A percentile compares a stretch with the other conserved stretches of the same genome.
Evolutionary conservation across 2,888 invertebrate species (phyloP).

Genomic region (Agrilus mali): DNA sequence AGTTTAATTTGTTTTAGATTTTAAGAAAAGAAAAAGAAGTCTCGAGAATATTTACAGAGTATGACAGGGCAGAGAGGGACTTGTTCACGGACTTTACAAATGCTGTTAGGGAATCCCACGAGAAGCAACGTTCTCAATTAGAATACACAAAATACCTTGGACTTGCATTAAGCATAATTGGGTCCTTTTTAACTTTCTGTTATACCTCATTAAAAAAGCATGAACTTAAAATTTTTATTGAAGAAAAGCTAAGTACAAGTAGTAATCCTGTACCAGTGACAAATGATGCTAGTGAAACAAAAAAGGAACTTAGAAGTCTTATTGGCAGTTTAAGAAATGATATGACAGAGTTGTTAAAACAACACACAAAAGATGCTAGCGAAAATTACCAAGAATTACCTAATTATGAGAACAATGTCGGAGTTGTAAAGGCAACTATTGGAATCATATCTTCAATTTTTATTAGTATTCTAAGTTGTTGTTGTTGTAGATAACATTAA

Average conservation of each 20-base stretch:
- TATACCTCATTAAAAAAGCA: constrained; percentile 26
- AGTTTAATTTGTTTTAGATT: constrained; percentile 28
- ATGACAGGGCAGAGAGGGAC: constrained; percentile 65
- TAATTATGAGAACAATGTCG: no score
- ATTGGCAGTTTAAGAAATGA: constrained; percentile 5
- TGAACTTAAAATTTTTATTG: constrained; percentile 27
- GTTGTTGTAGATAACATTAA: no score
- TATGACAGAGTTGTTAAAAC: background rate
- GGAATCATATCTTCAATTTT: no score
- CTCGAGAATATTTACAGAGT: constrained; percentile 44
- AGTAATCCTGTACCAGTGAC: no score
- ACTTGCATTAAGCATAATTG: constrained; percentile 27
- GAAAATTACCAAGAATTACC: background rate
- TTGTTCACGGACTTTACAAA: constrained; percentile 59
- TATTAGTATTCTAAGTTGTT: no score
- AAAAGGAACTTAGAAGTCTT: constrained; percentile 1
- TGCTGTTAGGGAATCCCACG: constrained; percentile 69
- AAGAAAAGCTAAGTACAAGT: constrained; percentile 10
- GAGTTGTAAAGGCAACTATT: no score
- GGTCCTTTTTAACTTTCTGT: constrained; percentile 28
- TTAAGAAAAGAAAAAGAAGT: constrained; percentile 51
- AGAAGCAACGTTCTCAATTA: constrained; percentile 67
- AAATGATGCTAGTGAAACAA: background rate
- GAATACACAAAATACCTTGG: constrained; percentile 76
- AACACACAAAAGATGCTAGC: background rate